Evolutionary conservation across 2,888 invertebrate species (phyloP).

Genomic region (Nomada lathburiana): DNA sequence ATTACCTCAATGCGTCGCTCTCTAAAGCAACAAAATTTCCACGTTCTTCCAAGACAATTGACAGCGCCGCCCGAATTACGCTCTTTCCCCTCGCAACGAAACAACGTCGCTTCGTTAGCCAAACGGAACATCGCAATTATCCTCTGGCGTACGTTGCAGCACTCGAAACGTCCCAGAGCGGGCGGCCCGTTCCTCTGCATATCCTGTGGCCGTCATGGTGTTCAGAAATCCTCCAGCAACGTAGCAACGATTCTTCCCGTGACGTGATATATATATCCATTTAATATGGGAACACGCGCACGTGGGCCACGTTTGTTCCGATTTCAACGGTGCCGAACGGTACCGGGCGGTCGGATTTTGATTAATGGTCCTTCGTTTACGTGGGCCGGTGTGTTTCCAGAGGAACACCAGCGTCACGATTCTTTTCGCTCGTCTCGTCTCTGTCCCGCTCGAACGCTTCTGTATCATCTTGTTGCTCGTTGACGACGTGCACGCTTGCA

Average conservation of each 20-base stretch:
- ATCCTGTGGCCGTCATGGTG: conserved; percentile 1
- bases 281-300: conserved; percentile 73
- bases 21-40: neutral
- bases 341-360: conserved; percentile 66
- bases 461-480: neutral
- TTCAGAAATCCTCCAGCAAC: conserved; percentile 38
- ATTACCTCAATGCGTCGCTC: no score
- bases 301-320: conserved; percentile 69
- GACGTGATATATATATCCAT: conserved; percentile 72
- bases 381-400: conserved; percentile 58
- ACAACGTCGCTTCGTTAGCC: neutral
- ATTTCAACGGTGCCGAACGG: conserved; percentile 73
- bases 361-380: conserved; percentile 72
- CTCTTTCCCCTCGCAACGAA: neutral
- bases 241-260: conserved; percentile 56
- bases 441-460: neutral
- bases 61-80: neutral
- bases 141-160: conserved; percentile 2
- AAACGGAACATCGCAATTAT: conserved; percentile 22
- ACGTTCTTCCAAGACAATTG: neutral
- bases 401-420: conserved; percentile 30
- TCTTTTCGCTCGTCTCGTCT: neutral
- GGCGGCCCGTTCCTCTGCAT: neutral
- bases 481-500: neutral
- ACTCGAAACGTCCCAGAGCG: conserved; percentile 18